phyloP scores from a whole-genome alignment of 2,113 vertebrate genomes.

The Lophochroa leadbeateri region DNA sequence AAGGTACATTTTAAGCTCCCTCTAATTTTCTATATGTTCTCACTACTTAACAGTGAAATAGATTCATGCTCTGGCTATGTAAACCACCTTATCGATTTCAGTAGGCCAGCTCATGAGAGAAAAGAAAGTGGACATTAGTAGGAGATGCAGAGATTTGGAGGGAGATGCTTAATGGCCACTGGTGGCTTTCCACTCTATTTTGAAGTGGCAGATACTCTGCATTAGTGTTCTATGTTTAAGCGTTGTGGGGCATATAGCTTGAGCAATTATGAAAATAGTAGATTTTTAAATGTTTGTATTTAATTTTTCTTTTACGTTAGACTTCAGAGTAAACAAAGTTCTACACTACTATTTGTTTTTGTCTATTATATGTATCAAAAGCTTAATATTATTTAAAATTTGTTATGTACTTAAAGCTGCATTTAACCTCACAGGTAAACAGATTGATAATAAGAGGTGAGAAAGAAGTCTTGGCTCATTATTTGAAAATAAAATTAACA shows the following conservation, averaged over 20 bases:
- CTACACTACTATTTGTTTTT: conserved; percentile 38
- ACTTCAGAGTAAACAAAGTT: neutral
- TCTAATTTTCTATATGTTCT: neutral
- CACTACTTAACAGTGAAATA: neutral
- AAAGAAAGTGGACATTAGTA: neutral
- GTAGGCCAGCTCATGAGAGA: neutral
- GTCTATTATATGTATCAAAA: conserved; percentile 56
- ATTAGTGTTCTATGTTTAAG: neutral
- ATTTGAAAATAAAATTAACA: neutral
- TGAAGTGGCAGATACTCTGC: neutral
- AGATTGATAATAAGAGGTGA: conserved; percentile 24
- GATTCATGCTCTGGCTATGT: neutral
- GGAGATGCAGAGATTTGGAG: neutral
- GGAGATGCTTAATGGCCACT: neutral
- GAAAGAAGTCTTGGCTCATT: neutral
- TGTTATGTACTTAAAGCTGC: conserved; percentile 47
- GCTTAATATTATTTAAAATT: conserved; percentile 61
- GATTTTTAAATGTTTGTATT: neutral
- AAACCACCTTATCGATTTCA: neutral
- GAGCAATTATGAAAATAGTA: neutral
- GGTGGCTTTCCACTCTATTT: neutral
- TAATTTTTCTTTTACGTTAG: neutral
- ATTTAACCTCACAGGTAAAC: conserved; percentile 63
- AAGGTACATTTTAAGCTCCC: neutral
- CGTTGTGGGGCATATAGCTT: neutral